Conservation (phyloP, 2,113 vertebrate genomes). For the Cyanocitta stelleri region DNA sequence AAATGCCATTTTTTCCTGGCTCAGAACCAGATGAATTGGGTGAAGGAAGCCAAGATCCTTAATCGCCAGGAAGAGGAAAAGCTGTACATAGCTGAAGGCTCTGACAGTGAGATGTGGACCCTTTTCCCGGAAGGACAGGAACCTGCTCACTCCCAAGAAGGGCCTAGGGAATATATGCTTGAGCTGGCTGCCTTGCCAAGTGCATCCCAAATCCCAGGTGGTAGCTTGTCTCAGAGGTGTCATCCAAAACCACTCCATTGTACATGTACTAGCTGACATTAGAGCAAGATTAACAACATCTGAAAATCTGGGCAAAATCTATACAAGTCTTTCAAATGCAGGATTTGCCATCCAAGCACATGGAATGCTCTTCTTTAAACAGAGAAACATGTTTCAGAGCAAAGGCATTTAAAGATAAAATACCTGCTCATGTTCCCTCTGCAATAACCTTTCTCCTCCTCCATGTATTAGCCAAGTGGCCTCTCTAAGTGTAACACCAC, state of each 20-base stretch:
- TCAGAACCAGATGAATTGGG: not conserved
- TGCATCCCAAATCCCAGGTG: not conserved
- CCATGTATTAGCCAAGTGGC: not conserved
- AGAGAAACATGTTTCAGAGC: not conserved
- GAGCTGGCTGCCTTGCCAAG: not conserved
- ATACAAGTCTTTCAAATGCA: not conserved
- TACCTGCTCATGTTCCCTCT: not conserved
- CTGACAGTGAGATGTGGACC: not conserved
- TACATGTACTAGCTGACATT: not conserved
- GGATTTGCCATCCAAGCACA: not conserved
- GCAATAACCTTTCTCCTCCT: not conserved
- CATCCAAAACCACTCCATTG: not conserved
- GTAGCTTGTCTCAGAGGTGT: not conserved
- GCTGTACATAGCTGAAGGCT: not conserved
- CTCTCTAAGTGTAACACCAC: not conserved
- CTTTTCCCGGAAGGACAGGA: not conserved
- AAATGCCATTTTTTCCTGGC: not conserved
- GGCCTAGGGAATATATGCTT: not conserved
- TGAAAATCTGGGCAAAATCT: not conserved
- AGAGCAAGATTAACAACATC: not conserved
- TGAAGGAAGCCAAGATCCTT: not conserved
- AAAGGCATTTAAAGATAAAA: not conserved
- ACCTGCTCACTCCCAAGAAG: rapidly evolving
- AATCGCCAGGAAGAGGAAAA: not conserved
- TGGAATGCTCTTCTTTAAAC: not conserved